Evolutionary conservation across 2,888 invertebrate species (phyloP), one percentile per base, ranked within the genome.

Genomic region (Patella caerulea): DNA sequence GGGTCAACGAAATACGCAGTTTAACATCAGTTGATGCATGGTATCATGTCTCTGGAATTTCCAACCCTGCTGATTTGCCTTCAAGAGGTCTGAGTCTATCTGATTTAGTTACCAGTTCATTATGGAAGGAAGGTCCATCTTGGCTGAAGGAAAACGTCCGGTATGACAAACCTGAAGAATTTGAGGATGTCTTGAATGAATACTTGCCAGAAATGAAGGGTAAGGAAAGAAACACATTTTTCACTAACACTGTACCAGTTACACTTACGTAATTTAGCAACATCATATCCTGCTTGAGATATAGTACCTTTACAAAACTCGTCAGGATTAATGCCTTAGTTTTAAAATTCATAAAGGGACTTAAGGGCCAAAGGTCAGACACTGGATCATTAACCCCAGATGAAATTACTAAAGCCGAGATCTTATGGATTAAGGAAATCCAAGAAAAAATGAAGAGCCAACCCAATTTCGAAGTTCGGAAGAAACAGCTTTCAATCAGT

Each of bases 41-140:
- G 59, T 11, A 19, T n/a, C 59, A n/a, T 19, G 17, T 17, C 12
- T 19, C 56, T 19, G 59, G 59, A n/a, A 17, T 19, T 19, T n/a
- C n/a, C 59, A 59, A 59, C 59, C 59, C 59, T n/a, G 59, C 59
- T n/a, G 59, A 59, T 59, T 59, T 59, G 59, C 59, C 59, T 59
- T 59, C 59, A 15, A 59, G 9, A 59, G 59, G 59, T n/a, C n/a
- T 19, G 5, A 19, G 19, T 59, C 59, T 19, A 59, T 59, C 17
- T 59, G 5, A n/a, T n/a, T 59, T 59, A 17, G 17, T 59, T 17
- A 1, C 3, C n/a, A 59, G n/a, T 59, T 19, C 59, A 59, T 19
- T 59, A n/a, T 59, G 59, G 59, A 59, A 59, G 17, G 19, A 59
- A n/a, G 59, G 59, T n/a, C 59, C 59, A 59, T 17, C 17, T 7